Conservation (phyloP, 2,888 invertebrate genomes). For the Phymatocera aterrima region DNA sequence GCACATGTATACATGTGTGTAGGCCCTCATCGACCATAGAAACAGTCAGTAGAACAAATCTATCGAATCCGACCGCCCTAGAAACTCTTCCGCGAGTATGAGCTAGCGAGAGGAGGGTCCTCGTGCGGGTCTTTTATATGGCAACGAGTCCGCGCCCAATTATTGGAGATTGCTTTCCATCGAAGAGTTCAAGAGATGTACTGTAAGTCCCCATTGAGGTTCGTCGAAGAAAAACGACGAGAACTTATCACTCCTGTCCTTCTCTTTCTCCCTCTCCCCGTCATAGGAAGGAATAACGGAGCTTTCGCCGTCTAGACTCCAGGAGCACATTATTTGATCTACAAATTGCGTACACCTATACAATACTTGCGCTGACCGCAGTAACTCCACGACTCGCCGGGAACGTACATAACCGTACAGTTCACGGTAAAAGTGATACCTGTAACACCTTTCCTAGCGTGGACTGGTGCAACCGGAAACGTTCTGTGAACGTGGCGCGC, state of each 20-base stretch:
- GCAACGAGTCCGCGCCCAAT: slow-evolving; percentile 43
- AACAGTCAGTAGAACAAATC: slow-evolving; percentile 29
- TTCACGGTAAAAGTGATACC: not conserved
- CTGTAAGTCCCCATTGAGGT: not conserved
- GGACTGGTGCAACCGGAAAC: slow-evolving; percentile 15
- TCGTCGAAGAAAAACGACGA: slow-evolving; percentile 28
- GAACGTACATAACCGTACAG: not conserved
- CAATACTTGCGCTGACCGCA: not conserved
- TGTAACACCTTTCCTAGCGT: no score
- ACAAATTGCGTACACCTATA: not conserved
- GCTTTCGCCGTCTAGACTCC: not conserved
- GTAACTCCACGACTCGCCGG: not conserved
- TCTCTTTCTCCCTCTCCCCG: not conserved
- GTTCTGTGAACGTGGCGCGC: slow-evolving; percentile 29
- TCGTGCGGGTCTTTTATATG: slow-evolving; percentile 9
- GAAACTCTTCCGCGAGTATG: slow-evolving; percentile 38
- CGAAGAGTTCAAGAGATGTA: slow-evolving; percentile 52
- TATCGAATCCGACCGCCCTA: slow-evolving; percentile 35
- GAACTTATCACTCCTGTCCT: not conserved
- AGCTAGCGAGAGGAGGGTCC: slow-evolving; percentile 10
- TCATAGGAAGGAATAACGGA: not conserved
- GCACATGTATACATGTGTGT: not conserved
- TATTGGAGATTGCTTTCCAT: slow-evolving; percentile 52
- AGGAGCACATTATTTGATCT: not conserved
- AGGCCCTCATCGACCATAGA: not conserved